A percentile compares a stretch with the other conserved stretches of the same genome.
Evolutionary conservation across 1,140 invertebrate genomes (phyloP).

Genomic region (Arion vulgaris): DNA sequence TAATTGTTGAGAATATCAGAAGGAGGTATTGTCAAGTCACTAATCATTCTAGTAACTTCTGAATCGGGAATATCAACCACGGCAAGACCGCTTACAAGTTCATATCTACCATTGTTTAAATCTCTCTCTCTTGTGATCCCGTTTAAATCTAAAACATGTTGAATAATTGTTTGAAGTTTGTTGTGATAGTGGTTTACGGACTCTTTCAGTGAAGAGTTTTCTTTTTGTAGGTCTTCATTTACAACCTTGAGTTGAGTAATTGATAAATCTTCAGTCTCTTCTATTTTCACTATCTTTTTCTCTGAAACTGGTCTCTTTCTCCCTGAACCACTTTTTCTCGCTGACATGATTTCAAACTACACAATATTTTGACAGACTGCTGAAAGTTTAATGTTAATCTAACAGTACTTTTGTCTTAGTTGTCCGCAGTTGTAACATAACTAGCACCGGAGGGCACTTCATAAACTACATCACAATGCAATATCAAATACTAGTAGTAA

Average conservation of each 20-base stretch:
- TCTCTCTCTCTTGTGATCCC: too few relatives aligned
- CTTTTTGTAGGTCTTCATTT: slow-evolving; percentile 47
- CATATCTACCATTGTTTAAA: too few relatives aligned
- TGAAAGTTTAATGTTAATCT: too few relatives aligned
- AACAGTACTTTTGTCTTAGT: too few relatives aligned
- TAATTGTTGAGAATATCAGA: slow-evolving; percentile 6
- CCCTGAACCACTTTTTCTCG: slow-evolving; percentile 9
- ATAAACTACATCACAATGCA: too few relatives aligned
- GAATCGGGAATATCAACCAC: slow-evolving; percentile 50
- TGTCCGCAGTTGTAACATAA: too few relatives aligned
- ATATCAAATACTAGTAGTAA: too few relatives aligned
- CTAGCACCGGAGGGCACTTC: too few relatives aligned
- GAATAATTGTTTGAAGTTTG: slow-evolving; percentile 28
- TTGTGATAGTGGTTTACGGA: slow-evolving; percentile 15
- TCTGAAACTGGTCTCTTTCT: slow-evolving; percentile 16
- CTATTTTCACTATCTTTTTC: slow-evolving; percentile 44
- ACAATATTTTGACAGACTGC: neutral
- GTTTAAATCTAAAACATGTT: slow-evolving; percentile 30
- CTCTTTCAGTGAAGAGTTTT: slow-evolving; percentile 55
- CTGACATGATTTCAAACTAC: neutral
- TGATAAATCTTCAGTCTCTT: slow-evolving; percentile 44
- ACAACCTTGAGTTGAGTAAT: slow-evolving; percentile 47
- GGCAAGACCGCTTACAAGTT: neutral
- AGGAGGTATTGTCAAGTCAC: slow-evolving; percentile 43
- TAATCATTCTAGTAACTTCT: slow-evolving; percentile 46